These are phyloP conservation scores for Aurelia sp. DNA, from an alignment of 30 jellyfish, hydroid and myxozoan species.

Conservation along the genomic window DNA sequence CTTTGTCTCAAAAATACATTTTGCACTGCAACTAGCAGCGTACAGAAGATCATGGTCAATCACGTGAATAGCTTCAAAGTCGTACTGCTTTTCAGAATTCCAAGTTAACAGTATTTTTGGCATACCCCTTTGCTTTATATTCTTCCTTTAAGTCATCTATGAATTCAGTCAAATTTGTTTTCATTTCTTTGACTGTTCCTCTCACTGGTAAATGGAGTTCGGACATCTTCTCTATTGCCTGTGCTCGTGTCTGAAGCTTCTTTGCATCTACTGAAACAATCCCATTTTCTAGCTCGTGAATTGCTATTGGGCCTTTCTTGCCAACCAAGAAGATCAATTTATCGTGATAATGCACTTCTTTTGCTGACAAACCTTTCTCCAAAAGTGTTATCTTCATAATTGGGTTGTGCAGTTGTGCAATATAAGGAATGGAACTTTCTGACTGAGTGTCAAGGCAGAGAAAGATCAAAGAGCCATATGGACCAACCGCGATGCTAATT, in stretches of 20 bases:
- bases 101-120: constrained; percentile 14
- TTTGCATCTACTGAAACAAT: constrained; percentile 6
- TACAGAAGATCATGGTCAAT: too few relatives aligned
- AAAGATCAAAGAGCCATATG: constrained; percentile 15
- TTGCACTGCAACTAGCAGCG: too few relatives aligned
- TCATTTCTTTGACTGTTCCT: constrained; percentile 22
- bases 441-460: neutral
- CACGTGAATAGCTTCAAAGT: too few relatives aligned
- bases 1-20: too few relatives aligned
- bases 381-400: too few relatives aligned
- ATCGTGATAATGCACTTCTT: too few relatives aligned
- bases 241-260: neutral
- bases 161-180: neutral
- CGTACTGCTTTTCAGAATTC: too few relatives aligned
- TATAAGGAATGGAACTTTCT: constrained; percentile 4
- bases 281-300: constrained; percentile 4
- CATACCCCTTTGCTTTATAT: constrained; percentile 20
- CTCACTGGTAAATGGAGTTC: constrained; percentile 25
- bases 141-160: constrained; percentile 19
- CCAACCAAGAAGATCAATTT: too few relatives aligned
- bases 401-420: constrained; percentile 33
- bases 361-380: too few relatives aligned
- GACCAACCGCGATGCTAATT: constrained; percentile 19
- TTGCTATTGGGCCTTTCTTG: too few relatives aligned
- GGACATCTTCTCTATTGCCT: constrained; percentile 13